A percentile compares a stretch with the other conserved stretches of the same genome.
phyloP scores from a whole-genome alignment of 2,113 vertebrate species.

The Pleuronectes platessa region DNA sequence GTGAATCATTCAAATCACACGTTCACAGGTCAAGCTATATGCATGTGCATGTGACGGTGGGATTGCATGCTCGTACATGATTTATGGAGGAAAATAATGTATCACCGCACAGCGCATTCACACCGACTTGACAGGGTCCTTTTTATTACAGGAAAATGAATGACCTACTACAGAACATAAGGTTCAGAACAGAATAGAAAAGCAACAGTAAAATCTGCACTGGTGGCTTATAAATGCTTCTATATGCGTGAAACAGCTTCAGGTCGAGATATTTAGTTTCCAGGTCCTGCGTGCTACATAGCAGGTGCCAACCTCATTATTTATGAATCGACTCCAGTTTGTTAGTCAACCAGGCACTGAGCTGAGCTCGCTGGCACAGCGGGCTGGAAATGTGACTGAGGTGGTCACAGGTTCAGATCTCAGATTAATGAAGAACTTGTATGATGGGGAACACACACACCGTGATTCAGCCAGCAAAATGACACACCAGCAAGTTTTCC shows the following conservation, averaged over 20 bases:
- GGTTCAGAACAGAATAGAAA: slow-evolving; percentile 52
- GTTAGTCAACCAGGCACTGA: slow-evolving; percentile 50
- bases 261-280: slow-evolving; percentile 62
- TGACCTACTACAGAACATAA: slow-evolving; percentile 27
- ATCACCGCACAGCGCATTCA: slow-evolving; percentile 7
- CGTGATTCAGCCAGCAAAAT: slow-evolving; percentile 1
- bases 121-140: slow-evolving; percentile 35
- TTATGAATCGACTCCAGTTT: slow-evolving; percentile 48
- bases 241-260: slow-evolving; percentile 54
- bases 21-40: slow-evolving; percentile 40
- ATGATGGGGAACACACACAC: slow-evolving; percentile 43
- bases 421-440: slow-evolving; percentile 58
- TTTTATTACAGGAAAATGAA: slow-evolving; percentile 51
- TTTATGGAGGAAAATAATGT: slow-evolving; percentile 17
- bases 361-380: slow-evolving; percentile 51
- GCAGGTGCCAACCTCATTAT: slow-evolving; percentile 43
- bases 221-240: slow-evolving; percentile 60
- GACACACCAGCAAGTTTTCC: neutral
- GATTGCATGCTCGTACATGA: slow-evolving; percentile 3
- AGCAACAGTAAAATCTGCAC: slow-evolving; percentile 50
- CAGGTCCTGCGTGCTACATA: slow-evolving; percentile 34
- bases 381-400: slow-evolving; percentile 52
- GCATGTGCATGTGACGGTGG: slow-evolving; percentile 20
- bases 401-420: slow-evolving; percentile 61
- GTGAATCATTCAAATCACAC: slow-evolving; percentile 30